Base-by-base conservation (phyloP, 2,797 vertebrate species). In the Morus bassanus region DNA sequence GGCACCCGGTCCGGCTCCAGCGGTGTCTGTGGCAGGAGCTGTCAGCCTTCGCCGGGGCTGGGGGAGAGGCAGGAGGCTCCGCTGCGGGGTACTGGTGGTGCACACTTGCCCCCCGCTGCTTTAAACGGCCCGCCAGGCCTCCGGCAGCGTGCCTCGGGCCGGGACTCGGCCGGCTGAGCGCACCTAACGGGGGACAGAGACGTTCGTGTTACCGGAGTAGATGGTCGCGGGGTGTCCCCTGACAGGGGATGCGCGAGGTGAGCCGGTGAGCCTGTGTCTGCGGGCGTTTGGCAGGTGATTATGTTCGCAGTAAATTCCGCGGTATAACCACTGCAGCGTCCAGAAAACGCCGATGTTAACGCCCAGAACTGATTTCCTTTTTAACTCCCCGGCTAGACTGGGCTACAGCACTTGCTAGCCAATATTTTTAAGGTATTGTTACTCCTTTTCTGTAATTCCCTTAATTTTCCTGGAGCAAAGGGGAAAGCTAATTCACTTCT, bases 1-100 rank as follows among this genome's bases (percentile, higher is more conserved):
- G 57, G 13, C n/a, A 8, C 39, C 5, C 13, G 18, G 46, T 2
- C 48, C 2, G 10, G 10, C 43, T 14, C 53, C n/a, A 4, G 54
- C 76, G 50, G 22, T 15, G 11, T 2, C 17, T 7, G 59, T 7
- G 12, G 64, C 37, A 30, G 65, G 57, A 73, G 78, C 22, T 51
- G 75, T 74, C 0, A 0, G 45, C 43, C 30, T 12, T 1, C 1
- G 51, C 53, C 3, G 48, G 50, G 4, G 51, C 68, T 4, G 37
- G 28, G 7, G 63, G 15, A 13, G 22, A 18, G 19, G 54, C 35
- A 4, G n/a, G 43, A 17, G 43, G 10, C 22, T 11, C 22, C 4
- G 48, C n/a, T 4, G 9, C 0, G 79, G 48, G 61, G 6, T 2
- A 1, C 0, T 0, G 41, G 43, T 4, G 67, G 1, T 3, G 7